phyloP scores from a whole-genome alignment of 2,888 invertebrate genomes.

The Epsilonema sp. region DNA sequence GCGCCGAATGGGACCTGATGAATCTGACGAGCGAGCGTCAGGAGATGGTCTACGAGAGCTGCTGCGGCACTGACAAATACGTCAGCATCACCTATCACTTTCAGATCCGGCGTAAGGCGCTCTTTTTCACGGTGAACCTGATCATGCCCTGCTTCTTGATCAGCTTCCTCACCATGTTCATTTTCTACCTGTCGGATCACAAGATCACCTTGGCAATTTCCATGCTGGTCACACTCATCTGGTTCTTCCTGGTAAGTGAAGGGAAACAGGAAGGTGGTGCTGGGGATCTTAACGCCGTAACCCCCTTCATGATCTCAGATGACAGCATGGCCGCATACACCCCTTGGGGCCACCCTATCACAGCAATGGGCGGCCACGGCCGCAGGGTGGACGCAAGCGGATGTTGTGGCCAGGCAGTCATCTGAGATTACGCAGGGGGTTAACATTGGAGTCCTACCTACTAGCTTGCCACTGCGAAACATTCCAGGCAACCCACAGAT shows the following conservation, averaged over 20 bases:
- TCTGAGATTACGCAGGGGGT: too few relatives aligned
- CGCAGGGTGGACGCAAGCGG: too few relatives aligned
- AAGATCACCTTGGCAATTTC: constrained; percentile 29
- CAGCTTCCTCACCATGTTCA: constrained; percentile 26
- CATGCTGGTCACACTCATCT: constrained; percentile 27
- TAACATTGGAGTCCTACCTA: too few relatives aligned
- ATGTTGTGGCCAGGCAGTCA: too few relatives aligned
- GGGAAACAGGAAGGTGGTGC: too few relatives aligned
- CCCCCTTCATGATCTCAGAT: too few relatives aligned
- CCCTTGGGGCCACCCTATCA: too few relatives aligned
- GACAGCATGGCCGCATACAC: too few relatives aligned
- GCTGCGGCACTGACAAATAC: constrained; percentile 28
- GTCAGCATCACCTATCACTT: constrained; percentile 28
- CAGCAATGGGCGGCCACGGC: too few relatives aligned
- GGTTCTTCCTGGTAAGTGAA: constrained; percentile 29
- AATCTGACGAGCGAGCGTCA: constrained; percentile 22
- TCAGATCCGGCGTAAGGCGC: constrained; percentile 22
- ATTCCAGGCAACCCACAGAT: too few relatives aligned
- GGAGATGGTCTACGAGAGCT: constrained; percentile 19
- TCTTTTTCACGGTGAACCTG: constrained; percentile 26
- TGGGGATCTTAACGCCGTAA: too few relatives aligned
- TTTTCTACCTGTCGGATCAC: constrained; percentile 28
- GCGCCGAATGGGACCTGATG: constrained; percentile 28
- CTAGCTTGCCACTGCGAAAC: too few relatives aligned
- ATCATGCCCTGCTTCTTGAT: constrained; percentile 28